phyloP scores from a whole-genome alignment of 2,797 vertebrate genomes.

The Neomorphus geoffroyi region DNA sequence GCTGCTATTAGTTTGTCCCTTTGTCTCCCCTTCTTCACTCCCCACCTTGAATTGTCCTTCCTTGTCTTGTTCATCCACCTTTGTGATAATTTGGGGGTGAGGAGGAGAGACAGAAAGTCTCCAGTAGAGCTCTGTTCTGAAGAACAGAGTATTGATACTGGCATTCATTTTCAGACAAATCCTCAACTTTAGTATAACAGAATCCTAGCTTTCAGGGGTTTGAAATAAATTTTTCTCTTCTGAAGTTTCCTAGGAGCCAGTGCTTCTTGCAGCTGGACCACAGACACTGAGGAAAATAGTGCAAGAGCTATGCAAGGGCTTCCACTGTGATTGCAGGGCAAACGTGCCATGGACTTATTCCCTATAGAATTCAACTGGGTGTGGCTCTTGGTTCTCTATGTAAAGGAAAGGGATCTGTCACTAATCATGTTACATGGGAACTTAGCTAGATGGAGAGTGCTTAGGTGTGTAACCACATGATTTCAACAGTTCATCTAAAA shows the following conservation, averaged over 20 bases:
- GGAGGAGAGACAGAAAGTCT: not conserved
- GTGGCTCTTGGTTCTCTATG: not conserved
- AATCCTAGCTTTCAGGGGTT: not conserved
- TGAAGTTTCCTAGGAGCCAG: not conserved
- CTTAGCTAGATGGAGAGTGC: not conserved
- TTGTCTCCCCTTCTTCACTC: not conserved
- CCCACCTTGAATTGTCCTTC: not conserved
- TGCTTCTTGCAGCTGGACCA: constrained; percentile 2
- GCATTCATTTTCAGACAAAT: not conserved
- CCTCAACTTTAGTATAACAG: not conserved
- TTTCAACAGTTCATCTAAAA: constrained; percentile 10
- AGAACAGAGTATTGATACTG: not conserved
- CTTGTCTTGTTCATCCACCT: not conserved
- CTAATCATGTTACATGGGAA: not conserved
- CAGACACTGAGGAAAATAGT: not conserved
- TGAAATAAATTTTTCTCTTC: not conserved
- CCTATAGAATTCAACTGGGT: not conserved
- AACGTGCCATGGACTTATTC: not conserved
- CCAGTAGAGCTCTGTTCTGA: not conserved
- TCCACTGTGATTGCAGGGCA: not conserved
- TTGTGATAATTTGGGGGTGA: accelerated
- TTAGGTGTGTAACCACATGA: not conserved
- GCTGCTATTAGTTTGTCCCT: not conserved
- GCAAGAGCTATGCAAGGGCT: not conserved
- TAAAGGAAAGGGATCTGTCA: not conserved